phyloP scores from a whole-genome alignment of 2,888 invertebrate genomes.

The Microctonus hyperodae region DNA sequence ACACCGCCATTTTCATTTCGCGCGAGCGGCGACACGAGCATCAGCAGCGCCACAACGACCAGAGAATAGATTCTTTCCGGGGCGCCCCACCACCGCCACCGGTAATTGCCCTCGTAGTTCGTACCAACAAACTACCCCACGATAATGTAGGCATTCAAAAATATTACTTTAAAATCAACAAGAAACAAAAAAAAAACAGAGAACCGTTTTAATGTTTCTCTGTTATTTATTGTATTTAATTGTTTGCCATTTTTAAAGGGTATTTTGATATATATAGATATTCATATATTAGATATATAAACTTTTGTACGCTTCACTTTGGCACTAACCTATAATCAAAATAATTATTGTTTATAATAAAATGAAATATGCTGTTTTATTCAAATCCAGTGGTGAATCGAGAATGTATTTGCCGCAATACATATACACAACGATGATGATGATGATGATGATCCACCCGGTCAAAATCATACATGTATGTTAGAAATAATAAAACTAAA shows the following conservation, averaged over 20 bases:
- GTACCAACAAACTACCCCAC: conserved; percentile 21
- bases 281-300: not conserved
- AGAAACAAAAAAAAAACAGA: not conserved
- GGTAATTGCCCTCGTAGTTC: conserved; percentile 20
- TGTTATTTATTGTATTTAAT: no score
- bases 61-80: conserved; percentile 13
- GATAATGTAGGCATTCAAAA: conserved; percentile 13
- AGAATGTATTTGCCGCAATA: not conserved
- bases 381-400: not conserved
- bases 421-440: not conserved
- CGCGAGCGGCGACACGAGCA: conserved; percentile 41
- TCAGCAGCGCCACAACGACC: not conserved
- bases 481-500: not conserved
- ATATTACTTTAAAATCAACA: not conserved
- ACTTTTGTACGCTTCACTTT: not conserved
- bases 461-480: conserved; percentile 1
- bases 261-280: no score
- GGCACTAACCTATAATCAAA: not conserved
- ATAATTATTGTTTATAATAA: not conserved
- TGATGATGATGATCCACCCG: not conserved
- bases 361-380: not conserved
- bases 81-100: conserved; percentile 6
- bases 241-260: no score
- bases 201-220: no score
- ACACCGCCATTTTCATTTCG: conserved; percentile 61